phyloP scores from a whole-genome alignment of 2,113 vertebrate genomes.

The Psilopsiagon aurifrons region DNA sequence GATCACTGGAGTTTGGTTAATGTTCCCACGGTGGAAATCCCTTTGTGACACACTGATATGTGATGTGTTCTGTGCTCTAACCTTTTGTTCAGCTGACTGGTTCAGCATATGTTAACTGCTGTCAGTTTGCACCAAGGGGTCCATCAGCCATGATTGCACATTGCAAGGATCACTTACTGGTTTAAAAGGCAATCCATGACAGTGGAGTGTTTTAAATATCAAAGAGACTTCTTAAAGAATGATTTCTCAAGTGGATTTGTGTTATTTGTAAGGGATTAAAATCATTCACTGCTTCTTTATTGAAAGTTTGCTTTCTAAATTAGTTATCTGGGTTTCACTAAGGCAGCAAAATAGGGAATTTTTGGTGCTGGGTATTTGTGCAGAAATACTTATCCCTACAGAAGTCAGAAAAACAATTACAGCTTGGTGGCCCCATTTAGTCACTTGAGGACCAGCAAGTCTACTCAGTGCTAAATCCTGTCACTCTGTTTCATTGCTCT shows the following conservation, averaged over 20 bases:
- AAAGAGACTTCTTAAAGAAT: neutral
- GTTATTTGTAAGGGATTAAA: slow-evolving; percentile 6
- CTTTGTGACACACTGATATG: neutral
- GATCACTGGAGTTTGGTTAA: neutral
- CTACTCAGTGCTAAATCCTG: accelerated
- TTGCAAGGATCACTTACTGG: neutral
- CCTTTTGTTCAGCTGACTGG: neutral
- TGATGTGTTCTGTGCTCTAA: neutral
- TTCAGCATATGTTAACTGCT: neutral
- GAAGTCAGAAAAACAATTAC: neutral
- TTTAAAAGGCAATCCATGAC: neutral
- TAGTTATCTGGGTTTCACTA: neutral
- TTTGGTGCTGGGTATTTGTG: neutral
- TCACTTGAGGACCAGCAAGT: neutral
- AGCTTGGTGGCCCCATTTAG: neutral
- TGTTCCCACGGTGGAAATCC: neutral
- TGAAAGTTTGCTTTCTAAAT: neutral
- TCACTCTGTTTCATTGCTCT: neutral
- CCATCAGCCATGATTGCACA: neutral
- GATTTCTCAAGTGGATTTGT: slow-evolving; percentile 5
- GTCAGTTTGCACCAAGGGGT: neutral
- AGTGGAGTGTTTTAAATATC: neutral
- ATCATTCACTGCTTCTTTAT: neutral
- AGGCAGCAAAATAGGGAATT: neutral
- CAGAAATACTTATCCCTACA: neutral